Percentiles rank a stretch among this genome's conserved stretches.
phyloP scores from a whole-genome alignment of 1,140 invertebrate species.

The Andrena cerasifolii region DNA sequence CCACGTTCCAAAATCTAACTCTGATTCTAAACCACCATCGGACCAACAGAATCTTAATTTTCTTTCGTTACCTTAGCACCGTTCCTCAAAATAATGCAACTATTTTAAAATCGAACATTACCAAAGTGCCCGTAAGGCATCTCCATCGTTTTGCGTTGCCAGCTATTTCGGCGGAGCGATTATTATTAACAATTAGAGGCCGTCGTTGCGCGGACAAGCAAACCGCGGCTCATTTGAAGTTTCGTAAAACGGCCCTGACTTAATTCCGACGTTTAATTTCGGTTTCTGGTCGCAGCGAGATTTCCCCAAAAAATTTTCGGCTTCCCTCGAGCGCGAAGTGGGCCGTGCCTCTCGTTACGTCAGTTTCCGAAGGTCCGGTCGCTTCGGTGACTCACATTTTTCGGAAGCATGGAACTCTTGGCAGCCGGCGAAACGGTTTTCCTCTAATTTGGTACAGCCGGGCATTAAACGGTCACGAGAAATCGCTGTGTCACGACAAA shows the following conservation, averaged over 20 bases:
- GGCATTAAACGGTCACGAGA: conserved; percentile 12
- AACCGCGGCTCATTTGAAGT: background rate
- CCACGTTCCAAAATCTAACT: too few relatives aligned
- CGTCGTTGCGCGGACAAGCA: background rate
- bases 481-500: conserved; percentile 15
- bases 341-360: background rate
- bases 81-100: too few relatives aligned
- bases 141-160: background rate
- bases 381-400: conserved; percentile 14
- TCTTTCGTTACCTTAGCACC: too few relatives aligned
- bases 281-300: background rate
- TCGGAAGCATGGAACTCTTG: conserved; percentile 5
- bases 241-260: conserved; percentile 3
- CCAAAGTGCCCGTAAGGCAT: background rate
- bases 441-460: conserved; percentile 4
- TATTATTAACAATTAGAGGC: conserved; percentile 1
- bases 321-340: background rate
- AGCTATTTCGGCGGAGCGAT: background rate
- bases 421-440: conserved; percentile 21
- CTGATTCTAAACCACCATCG: too few relatives aligned
- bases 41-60: too few relatives aligned
- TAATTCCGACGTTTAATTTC: conserved; percentile 10
- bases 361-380: background rate
- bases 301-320: background rate
- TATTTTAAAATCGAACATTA: background rate